Evolutionary conservation across 2,113 vertebrate species (phyloP), one percentile per base, ranked within the genome.

Genomic region (Mobula birostris): DNA sequence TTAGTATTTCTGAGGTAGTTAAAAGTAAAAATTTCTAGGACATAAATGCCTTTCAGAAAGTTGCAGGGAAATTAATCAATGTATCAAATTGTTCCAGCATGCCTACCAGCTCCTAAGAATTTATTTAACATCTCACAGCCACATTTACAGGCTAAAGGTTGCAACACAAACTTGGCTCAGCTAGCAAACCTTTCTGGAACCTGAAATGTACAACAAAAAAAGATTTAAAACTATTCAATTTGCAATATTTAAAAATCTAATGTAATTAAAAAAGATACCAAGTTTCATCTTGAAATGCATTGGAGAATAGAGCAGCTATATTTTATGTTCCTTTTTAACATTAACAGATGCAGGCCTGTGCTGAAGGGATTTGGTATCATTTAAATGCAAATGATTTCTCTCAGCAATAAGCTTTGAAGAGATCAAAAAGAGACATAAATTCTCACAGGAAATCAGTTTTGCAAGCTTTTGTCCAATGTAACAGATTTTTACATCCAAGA

Each of bases 321-420:
- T 74, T 48, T 48, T 48, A 40, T 70, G 17, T 92, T 36, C 14
- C 61, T 72, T 92, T 93, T 93, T 74, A 93, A 74, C 40, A 32
- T 90, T 32, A 93, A 93, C 68, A 36, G 66, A 74, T 92, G 24
- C n/a, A 92, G 68, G 68, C 91, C 70, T 40, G 21, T 93, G 70
- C 40, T 40, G 27, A 56, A 93, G 91, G 91, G 91, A 93, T 93
- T 93, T 92, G 17, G 66, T 72, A 74, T 72, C 90, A 72, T 92
- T 93, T 93, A 93, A 93, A 93, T 93, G 91, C 91, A 93, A 93
- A 76, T 93, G 19, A 76, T 93, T 93, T 93, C 91, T 76, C 70
- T 93, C 24, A 11, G 70, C 91, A 92, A 72, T 92, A 36, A 24
- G 68, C 24, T 92, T 92, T 92, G 21, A 74, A 72, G 91, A 74